Evolutionary conservation across 2,888 invertebrate genomes (phyloP), one percentile per base, ranked within the genome.

Genomic region (Cistogaster globosa): DNA sequence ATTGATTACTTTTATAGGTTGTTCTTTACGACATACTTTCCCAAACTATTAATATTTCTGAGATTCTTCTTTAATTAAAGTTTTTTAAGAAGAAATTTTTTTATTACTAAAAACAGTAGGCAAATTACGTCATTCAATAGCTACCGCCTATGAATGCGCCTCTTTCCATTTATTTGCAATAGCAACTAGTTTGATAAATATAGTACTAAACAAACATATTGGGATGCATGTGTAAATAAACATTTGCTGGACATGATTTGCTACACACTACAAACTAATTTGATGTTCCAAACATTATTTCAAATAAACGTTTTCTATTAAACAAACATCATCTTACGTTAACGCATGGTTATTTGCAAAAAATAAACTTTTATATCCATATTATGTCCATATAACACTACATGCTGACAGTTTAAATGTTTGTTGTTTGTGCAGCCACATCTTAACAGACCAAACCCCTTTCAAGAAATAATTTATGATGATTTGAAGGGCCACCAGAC

Each of bases 401-500:
- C 1, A 18, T 63, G 81, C 62, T 26, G 38, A 22, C 48, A 22
- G 57, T 57, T 48, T 81, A 60, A 69, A 57, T 53, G 81, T 67
- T 75, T 69, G 69, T 75, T 75, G 68, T 32, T 62, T 60, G 22
- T 74, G n/a, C 45, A 68, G 11, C 8, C 68, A 63, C 53, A n/a
- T 55, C 53, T 62, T 18, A 48, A 18, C 53, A 68, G 32, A 68
- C 58, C 53, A 68, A 20, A 68, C 58, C 57, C 22, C 18, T 42
- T 18, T 55, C 48, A 22, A 8, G 9, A 45, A 8, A 48, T 57
- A 57, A 48, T 71, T 53, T 79, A 14, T 11, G 22, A 36, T 57
- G 5, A 53, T 32, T 32, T 32, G 2, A 32, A 32, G 32, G 8
- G 32, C 32, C 6, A 5, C 8, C 8, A 8, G 32, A 8, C 32